phyloP scores from a whole-genome alignment of 1,140 invertebrate species.

The Acromyrmex echinatior region DNA sequence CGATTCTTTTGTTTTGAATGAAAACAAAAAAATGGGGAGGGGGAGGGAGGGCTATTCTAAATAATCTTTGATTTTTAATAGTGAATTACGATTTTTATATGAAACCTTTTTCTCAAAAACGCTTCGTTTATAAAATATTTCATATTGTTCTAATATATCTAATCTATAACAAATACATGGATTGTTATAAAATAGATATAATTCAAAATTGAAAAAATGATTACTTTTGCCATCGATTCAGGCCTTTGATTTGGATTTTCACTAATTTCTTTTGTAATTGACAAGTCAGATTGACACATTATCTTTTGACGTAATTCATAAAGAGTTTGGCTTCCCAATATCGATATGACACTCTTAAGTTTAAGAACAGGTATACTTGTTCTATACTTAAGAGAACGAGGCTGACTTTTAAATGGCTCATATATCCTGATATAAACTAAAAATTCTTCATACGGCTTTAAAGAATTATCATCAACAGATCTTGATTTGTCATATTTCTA shows the following conservation, averaged over 20 bases:
- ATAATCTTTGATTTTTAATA: too few species aligned
- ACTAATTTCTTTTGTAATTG: slow-evolving; percentile 89
- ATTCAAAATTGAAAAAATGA: slow-evolving; percentile 2
- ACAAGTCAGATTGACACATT: slow-evolving; percentile 89
- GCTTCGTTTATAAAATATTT: too few species aligned
- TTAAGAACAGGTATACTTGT: slow-evolving; percentile 70
- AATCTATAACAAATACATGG: neutral
- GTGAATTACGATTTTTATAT: too few species aligned
- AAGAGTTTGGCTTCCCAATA: slow-evolving; percentile 89
- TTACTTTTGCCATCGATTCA: slow-evolving; percentile 86
- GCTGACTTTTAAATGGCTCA: slow-evolving; percentile 76
- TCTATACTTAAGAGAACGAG: neutral
- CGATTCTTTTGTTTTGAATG: too few species aligned
- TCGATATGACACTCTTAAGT: slow-evolving; percentile 87
- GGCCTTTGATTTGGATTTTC: slow-evolving; percentile 85
- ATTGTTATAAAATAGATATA: slow-evolving; percentile 16
- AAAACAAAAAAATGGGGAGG: too few species aligned
- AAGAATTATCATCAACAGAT: neutral
- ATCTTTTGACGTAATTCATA: slow-evolving; percentile 90
- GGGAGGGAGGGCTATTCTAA: too few species aligned
- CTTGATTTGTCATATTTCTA: slow-evolving; percentile 12
- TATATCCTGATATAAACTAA: slow-evolving; percentile 85
- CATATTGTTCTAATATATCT: neutral
- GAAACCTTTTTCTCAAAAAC: too few species aligned
- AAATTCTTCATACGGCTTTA: slow-evolving; percentile 78